A percentile compares a stretch with the other conserved stretches of the same genome.
phyloP scores from a whole-genome alignment of 2,797 vertebrate genomes.

The Decapterus maruadsi region DNA sequence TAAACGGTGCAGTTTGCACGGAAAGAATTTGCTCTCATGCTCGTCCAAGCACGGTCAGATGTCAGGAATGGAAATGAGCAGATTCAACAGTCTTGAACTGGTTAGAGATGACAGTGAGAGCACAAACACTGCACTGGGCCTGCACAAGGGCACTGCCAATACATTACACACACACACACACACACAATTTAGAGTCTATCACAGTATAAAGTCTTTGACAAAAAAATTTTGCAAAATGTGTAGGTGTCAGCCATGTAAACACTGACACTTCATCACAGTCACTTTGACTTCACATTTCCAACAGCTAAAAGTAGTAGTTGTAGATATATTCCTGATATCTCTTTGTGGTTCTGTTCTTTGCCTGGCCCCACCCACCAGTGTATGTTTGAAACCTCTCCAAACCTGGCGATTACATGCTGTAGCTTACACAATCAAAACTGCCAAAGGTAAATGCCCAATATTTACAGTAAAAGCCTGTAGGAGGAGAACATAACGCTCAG shows the following conservation, averaged over 20 bases:
- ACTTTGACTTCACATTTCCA: not conserved
- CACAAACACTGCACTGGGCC: not conserved
- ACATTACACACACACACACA: too few species aligned
- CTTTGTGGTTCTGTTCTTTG: not conserved
- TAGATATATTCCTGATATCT: not conserved
- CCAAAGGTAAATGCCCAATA: not conserved
- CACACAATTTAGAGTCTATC: not conserved
- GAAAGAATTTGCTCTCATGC: conserved; percentile 46
- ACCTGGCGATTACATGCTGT: not conserved
- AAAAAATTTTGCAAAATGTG: too few species aligned
- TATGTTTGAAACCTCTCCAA: not conserved
- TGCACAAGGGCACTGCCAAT: too few species aligned
- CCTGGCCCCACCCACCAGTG: not conserved
- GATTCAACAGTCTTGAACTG: conserved; percentile 12
- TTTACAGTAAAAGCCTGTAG: not conserved
- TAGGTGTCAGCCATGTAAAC: conserved; percentile 14
- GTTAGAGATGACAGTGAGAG: conserved; percentile 7
- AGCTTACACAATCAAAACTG: not conserved
- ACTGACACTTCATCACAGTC: not conserved
- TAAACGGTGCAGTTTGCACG: conserved; percentile 35
- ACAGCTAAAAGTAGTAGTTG: not conserved
- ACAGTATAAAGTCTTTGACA: not conserved
- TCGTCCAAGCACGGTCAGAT: conserved; percentile 27
- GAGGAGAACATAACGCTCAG: not conserved
- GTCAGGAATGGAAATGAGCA: conserved; percentile 43